Conservation (phyloP, 2,888 invertebrate species). For the Omphaloscelis lunosa region DNA sequence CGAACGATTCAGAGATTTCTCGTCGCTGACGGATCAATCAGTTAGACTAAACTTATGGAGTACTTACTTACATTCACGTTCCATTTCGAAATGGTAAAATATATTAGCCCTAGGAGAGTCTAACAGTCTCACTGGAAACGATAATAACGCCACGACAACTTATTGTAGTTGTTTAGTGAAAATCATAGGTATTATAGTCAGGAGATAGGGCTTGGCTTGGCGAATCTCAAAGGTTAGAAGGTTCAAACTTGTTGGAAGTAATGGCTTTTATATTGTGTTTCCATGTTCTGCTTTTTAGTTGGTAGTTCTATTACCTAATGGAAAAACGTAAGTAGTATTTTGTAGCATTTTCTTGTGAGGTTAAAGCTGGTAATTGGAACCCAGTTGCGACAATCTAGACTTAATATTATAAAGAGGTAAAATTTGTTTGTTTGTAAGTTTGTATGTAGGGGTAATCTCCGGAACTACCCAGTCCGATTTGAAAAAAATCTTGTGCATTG, state of each 20-base stretch:
- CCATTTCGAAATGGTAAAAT: conserved; percentile 49
- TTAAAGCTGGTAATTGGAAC: neutral
- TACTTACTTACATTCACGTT: conserved; percentile 45
- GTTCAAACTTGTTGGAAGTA: conserved; percentile 41
- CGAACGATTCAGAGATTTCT: conserved; percentile 26
- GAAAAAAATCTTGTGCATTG: too few relatives aligned
- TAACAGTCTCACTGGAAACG: conserved; percentile 41
- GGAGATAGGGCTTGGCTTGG: conserved; percentile 41
- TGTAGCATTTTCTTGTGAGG: conserved; percentile 13
- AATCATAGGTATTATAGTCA: conserved; percentile 53
- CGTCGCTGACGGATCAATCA: conserved; percentile 24
- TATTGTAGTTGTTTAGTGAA: conserved; percentile 51
- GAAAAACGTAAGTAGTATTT: neutral
- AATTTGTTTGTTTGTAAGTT: too few relatives aligned
- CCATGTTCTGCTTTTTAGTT: conserved; percentile 23
- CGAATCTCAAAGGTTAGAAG: conserved; percentile 55
- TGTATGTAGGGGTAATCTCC: too few relatives aligned
- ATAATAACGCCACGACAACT: conserved; percentile 53
- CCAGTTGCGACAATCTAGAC: neutral
- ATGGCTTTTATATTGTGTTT: conserved; percentile 43
- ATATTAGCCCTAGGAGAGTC: conserved; percentile 46
- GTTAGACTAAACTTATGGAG: conserved; percentile 43
- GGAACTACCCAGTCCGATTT: too few relatives aligned
- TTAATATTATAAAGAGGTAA: too few relatives aligned
- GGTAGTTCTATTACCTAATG: conserved; percentile 16